A percentile compares a stretch with the other conserved stretches of the same genome.
Conservation (phyloP, 64 coral and sea anemone species). For the Pocillopora verrucosa region DNA sequence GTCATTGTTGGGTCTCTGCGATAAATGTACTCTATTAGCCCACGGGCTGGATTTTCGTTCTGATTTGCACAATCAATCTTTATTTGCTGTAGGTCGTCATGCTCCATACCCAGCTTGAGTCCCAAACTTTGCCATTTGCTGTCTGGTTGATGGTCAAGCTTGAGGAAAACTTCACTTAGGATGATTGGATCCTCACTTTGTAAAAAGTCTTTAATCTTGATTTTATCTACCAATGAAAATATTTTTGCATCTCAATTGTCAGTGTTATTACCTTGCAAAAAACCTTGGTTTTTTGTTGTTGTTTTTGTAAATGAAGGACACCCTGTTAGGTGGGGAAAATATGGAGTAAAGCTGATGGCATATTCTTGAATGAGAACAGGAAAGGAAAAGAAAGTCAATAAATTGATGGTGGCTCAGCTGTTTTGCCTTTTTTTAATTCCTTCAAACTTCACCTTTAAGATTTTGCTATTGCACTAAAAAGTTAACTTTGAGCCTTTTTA, state of each 20-base stretch:
- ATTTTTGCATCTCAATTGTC: background rate
- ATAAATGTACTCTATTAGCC: background rate
- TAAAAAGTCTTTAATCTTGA: background rate
- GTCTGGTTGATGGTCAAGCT: conserved; percentile 4
- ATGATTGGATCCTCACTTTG: background rate
- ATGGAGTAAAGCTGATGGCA: too few species aligned
- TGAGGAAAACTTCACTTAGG: background rate
- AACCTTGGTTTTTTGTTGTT: too few species aligned
- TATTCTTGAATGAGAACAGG: too few species aligned
- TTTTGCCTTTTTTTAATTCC: too few species aligned
- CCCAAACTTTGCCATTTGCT: background rate
- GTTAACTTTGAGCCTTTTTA: too few species aligned
- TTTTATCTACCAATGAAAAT: background rate
- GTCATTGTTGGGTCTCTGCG: background rate
- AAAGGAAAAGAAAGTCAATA: too few species aligned
- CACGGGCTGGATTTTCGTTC: background rate
- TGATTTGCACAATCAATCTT: conserved; percentile 3
- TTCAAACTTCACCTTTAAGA: too few species aligned
- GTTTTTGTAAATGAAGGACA: too few species aligned
- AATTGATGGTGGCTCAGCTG: too few species aligned
- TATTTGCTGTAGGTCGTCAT: background rate
- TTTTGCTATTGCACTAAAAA: too few species aligned
- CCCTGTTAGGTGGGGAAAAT: too few species aligned
- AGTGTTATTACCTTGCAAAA: too few species aligned
- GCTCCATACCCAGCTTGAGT: background rate